Conservation (phyloP, 2,888 invertebrate genomes). For the Tolmerus cingulatus region DNA sequence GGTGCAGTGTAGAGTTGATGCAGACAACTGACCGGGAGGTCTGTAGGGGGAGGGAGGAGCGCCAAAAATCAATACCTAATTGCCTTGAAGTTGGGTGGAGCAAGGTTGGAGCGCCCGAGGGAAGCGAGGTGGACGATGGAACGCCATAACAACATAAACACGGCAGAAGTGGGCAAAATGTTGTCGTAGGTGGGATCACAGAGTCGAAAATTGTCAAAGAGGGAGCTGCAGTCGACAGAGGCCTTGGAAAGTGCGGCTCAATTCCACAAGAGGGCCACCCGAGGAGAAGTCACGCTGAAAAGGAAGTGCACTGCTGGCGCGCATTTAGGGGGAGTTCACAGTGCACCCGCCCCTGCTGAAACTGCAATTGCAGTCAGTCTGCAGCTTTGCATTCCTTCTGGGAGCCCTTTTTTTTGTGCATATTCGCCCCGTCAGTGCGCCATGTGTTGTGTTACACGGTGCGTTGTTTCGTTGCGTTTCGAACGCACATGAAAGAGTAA, state of each 20-base stretch:
- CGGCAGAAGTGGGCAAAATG: not conserved
- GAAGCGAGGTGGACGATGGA: not conserved
- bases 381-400: not conserved
- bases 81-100: not conserved
- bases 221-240: not conserved
- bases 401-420: not conserved
- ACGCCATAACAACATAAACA: not conserved
- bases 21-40: not conserved
- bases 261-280: not conserved
- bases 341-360: not conserved
- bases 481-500: not conserved
- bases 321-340: not conserved
- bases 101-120: not conserved
- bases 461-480: not conserved
- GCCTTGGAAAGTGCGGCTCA: slow-evolving; percentile 4
- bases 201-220: not conserved
- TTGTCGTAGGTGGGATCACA: not conserved
- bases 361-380: slow-evolving; percentile 5
- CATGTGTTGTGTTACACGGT: not conserved
- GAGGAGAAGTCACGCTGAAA: not conserved
- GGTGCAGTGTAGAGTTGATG: not conserved
- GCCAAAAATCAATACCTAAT: slow-evolving; percentile 4
- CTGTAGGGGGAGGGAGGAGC: not conserved
- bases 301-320: not conserved
- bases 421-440: not conserved